These are phyloP conservation scores for Tachysurus fulvidraco DNA, from an alignment of 2,113 vertebrate genomes.

Conservation along the genomic window DNA sequence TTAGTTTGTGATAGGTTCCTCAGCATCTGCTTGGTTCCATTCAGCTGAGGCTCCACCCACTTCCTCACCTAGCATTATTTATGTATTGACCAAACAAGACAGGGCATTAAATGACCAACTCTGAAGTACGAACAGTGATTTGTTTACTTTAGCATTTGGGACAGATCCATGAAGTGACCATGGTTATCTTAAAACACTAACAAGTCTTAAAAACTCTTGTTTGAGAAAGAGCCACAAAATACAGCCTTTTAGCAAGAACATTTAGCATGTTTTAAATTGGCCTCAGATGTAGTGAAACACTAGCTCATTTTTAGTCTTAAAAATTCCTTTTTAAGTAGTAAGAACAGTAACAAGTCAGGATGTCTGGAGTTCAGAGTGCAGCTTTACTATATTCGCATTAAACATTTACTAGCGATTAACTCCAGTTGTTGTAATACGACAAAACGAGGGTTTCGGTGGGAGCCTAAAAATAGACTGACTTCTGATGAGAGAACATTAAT, in stretches of 20 bases:
- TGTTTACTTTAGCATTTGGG: neutral
- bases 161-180: neutral
- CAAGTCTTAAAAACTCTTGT: neutral
- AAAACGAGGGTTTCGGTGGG: neutral
- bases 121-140: neutral
- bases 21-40: neutral
- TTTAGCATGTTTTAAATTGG: neutral
- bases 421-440: neutral
- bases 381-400: neutral
- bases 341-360: no score
- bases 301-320: no score
- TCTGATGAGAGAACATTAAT: neutral
- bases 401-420: neutral
- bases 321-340: no score
- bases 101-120: neutral
- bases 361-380: no score
- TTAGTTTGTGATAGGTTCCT: neutral
- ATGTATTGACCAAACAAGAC: neutral
- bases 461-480: neutral
- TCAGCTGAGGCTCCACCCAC: neutral
- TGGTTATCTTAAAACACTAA: neutral
- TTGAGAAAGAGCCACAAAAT: neutral
- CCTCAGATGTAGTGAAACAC: no score
- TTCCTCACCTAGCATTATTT: neutral
- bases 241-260: neutral